These are phyloP conservation scores for Chamaedrilus cognettii DNA, from an alignment of 2,888 invertebrate species.

Conservation along the genomic window DNA sequence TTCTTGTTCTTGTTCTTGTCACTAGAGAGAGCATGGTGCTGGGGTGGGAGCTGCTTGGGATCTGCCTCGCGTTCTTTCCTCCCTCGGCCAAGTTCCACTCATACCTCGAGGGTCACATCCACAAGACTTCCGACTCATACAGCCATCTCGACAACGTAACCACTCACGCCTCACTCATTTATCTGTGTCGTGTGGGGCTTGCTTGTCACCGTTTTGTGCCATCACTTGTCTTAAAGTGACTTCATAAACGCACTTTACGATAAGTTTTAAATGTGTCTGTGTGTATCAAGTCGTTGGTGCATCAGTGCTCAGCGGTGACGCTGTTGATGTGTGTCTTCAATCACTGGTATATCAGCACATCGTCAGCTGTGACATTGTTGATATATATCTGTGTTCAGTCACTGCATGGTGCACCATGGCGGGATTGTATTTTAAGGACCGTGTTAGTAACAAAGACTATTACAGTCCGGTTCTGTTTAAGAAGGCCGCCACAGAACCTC, in stretches of 20 bases:
- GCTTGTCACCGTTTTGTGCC: neutral
- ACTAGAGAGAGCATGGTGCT: slow-evolving; percentile 27
- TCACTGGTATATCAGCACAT: no score
- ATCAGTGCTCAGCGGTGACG: no score
- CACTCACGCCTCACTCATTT: no score
- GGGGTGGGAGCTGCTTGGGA: slow-evolving; percentile 28
- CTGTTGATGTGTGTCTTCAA: no score
- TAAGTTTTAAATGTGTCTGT: neutral
- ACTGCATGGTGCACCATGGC: no score
- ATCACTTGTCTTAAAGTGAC: neutral
- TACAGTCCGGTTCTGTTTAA: no score
- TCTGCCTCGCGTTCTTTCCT: slow-evolving; percentile 30
- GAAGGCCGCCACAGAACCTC: no score
- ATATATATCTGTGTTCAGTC: no score
- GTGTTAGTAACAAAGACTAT: no score
- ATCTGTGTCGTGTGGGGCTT: neutral
- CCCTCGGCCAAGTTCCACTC: slow-evolving; percentile 20
- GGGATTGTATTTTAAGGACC: no score
- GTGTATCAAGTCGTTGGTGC: no score
- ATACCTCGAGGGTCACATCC: slow-evolving; percentile 21
- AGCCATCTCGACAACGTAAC: slow-evolving; percentile 26
- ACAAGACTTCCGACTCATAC: slow-evolving; percentile 27
- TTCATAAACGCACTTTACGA: neutral
- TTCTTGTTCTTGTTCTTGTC: neutral
- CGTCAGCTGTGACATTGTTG: no score